Conservation (phyloP, 1,140 invertebrate genomes). For the Triops longicaudatus region DNA sequence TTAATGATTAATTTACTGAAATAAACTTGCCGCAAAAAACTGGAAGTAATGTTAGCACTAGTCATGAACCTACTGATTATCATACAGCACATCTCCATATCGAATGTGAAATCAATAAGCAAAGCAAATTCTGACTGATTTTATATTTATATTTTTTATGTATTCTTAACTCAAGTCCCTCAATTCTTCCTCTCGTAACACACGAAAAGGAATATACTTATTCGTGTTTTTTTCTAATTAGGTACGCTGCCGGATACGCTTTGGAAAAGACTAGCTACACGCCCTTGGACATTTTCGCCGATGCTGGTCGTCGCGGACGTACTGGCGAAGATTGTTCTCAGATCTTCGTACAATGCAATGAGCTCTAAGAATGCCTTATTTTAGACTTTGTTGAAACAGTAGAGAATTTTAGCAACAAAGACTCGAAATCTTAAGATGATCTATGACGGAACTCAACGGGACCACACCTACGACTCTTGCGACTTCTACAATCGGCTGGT, state of each 20-base stretch:
- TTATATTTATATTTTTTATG: too few relatives aligned
- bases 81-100: too few relatives aligned
- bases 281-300: conserved; percentile 68
- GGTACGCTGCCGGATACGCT: conserved; percentile 74
- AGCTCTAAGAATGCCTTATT: conserved; percentile 50
- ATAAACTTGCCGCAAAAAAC: too few relatives aligned
- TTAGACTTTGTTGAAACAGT: conserved; percentile 12
- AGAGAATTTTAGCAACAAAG: conserved; percentile 2
- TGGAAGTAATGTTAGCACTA: too few relatives aligned
- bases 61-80: too few relatives aligned
- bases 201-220: neutral
- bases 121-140: too few relatives aligned
- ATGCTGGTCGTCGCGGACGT: conserved; percentile 70
- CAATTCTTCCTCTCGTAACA: too few relatives aligned
- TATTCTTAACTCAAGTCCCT: too few relatives aligned
- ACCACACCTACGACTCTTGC: neutral
- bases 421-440: neutral
- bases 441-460: neutral
- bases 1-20: too few relatives aligned
- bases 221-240: conserved; percentile 39
- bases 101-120: too few relatives aligned
- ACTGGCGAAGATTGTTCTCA: conserved; percentile 72
- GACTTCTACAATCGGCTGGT: conserved; percentile 1
- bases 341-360: conserved; percentile 74
- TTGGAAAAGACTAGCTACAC: conserved; percentile 60